Base-by-base conservation (phyloP, 2,888 invertebrate species). In the Rapana venosa region DNA sequence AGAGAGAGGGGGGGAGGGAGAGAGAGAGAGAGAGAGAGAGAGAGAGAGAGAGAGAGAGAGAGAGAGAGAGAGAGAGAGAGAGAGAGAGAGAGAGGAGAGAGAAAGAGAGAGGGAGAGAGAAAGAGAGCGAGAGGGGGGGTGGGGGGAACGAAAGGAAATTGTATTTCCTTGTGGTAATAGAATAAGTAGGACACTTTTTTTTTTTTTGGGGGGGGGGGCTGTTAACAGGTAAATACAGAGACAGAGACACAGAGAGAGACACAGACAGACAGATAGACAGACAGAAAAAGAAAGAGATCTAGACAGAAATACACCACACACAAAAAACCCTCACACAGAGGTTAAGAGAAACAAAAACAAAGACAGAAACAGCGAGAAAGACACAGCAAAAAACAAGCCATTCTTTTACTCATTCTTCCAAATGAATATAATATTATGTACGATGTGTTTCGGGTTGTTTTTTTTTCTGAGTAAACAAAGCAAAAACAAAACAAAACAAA, bases 61-160 rank as follows among this genome's bases (percentile, higher is more conserved):
- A 20, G 32, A 36, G 81, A 35, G 30, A 35, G 17, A 5, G 35
- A 81, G 81, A 81, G 20, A 84, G 20, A 11, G 36, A 84, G 47
- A 58, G 56, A 56, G 15, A 70, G 15, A 70, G 81, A 30, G 36
- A 36, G 84, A 70, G 30, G 70, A 88, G 30, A 88, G 66, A 83
- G 61, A 88, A 84, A 88, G 36, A 85, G 47, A 81, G 58, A 84
- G 85, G 84, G 32, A 84, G 32, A 36, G 30, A 81, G 35, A 81
- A 35, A 35, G 35, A 30, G 30, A 17, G 81, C 32, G 30, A 81
- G 20, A 47, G 47, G 8, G 47, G 47, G 47, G 47, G 47, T 2
- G 47, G 47, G 47, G 47, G 47, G 47, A n/a, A n/a, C n/a, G n/a
- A n/a, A n/a, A n/a, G n/a, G n/a, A n/a, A n/a, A n/a, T n/a, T n/a